Evolutionary conservation across 1,140 invertebrate species (phyloP).

Genomic region (Trypoxylus dichotomus): DNA sequence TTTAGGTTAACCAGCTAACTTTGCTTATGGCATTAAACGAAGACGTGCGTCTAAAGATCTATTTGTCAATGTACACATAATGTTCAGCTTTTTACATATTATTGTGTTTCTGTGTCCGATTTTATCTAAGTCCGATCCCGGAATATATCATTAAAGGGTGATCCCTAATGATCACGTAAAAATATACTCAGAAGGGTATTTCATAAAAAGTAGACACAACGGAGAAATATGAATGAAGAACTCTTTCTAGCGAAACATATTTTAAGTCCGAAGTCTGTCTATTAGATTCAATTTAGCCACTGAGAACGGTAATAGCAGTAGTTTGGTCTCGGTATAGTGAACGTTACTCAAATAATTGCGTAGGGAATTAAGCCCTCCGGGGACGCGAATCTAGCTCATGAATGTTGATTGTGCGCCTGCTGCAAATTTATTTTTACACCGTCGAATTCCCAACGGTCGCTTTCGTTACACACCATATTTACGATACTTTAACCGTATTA

Average conservation of each 20-base stretch:
- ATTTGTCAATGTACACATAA: too few relatives aligned
- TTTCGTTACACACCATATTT: constrained; percentile 14
- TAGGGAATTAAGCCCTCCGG: constrained; percentile 17
- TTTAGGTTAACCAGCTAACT: too few relatives aligned
- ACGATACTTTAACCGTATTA: neutral
- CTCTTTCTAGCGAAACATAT: neutral
- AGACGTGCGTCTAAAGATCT: too few relatives aligned
- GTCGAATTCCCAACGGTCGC: neutral
- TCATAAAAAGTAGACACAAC: too few relatives aligned
- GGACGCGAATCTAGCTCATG: constrained; percentile 20
- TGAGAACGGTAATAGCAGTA: constrained; percentile 18
- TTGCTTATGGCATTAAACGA: too few relatives aligned
- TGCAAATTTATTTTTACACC: constrained; percentile 20
- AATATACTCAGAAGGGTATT: too few relatives aligned
- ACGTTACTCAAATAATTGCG: constrained; percentile 20
- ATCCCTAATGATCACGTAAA: too few relatives aligned
- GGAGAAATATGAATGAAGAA: too few relatives aligned
- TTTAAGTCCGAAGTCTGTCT: neutral
- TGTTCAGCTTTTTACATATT: too few relatives aligned
- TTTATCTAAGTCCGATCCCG: too few relatives aligned
- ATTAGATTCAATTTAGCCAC: constrained; percentile 18
- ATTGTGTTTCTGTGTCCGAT: too few relatives aligned
- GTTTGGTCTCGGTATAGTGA: neutral
- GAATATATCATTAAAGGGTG: too few relatives aligned
- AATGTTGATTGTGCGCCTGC: constrained; percentile 13